phyloP scores from a whole-genome alignment of 2,797 vertebrate genomes.

The Spinus olivaceus region DNA sequence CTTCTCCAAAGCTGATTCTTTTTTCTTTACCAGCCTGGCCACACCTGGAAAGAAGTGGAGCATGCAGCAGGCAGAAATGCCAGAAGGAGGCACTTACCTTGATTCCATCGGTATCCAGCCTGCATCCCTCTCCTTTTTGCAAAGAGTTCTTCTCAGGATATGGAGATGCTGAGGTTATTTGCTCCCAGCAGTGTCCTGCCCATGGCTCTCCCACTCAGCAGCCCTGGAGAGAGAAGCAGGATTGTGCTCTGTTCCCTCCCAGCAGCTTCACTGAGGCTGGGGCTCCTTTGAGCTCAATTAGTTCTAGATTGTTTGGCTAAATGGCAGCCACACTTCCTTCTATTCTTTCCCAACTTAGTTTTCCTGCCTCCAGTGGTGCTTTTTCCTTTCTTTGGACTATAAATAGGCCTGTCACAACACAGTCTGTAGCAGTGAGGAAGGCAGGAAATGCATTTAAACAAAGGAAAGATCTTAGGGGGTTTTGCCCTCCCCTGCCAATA shows the following conservation, averaged over 20 bases:
- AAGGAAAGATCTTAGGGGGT: slow-evolving; percentile 48
- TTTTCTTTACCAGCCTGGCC: background rate
- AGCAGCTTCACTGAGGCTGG: slow-evolving; percentile 44
- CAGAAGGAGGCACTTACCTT: slow-evolving; percentile 58
- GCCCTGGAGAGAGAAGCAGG: background rate
- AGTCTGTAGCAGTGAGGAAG: slow-evolving; percentile 78
- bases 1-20: background rate
- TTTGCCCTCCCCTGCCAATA: background rate
- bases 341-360: slow-evolving; percentile 95
- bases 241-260: slow-evolving; percentile 45
- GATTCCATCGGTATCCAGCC: background rate
- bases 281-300: slow-evolving; percentile 71
- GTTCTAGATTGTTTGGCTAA: slow-evolving; percentile 85
- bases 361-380: slow-evolving; percentile 87
- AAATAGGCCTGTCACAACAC: slow-evolving; percentile 83
- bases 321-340: slow-evolving; percentile 91
- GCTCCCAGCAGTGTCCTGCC: background rate
- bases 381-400: slow-evolving; percentile 86
- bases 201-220: background rate
- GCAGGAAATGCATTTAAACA: slow-evolving; percentile 88
- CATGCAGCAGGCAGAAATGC: background rate
- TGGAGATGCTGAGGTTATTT: background rate
- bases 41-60: background rate
- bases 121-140: background rate
- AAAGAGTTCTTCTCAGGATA: background rate